Evolutionary conservation across 2,797 vertebrate species (phyloP), one percentile per base, ranked within the genome.

Genomic region (Ibycter americanus): DNA sequence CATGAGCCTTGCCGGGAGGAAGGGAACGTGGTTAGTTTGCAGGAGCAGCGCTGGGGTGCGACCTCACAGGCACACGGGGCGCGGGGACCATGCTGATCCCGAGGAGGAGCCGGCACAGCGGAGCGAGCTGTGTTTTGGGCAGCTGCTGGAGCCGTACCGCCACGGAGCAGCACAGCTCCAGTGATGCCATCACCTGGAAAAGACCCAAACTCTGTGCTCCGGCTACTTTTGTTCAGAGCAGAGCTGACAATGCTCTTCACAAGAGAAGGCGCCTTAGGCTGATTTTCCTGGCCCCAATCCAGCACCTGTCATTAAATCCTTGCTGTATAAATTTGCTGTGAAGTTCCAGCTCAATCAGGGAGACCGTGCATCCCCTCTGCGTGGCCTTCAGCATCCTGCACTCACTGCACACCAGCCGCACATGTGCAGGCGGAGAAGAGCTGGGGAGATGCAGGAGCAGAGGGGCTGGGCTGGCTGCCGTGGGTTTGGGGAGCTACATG

Each of bases 121-220:
- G 6, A 32, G 16, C 23, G 19, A 77, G 13, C 6, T 3, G 8
- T 11, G 31, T 16, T 34, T 63, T 26, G 44, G 68, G 76, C 46
- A 88, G 44, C 34, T 47, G 59, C 34, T 42, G 1, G 6, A 89
- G 19, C 36, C 11, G 0, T 8, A 1, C 5, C 10, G 1, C 11
- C 44, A 27, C 0, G 1, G 31, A 90, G 47, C 72, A 80, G 52
- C 61, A 22, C 32, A 46, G 61, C 70, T 67, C 47, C 73, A n/a
- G 73, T 0, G 0, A 46, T 15, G 71, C 66, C 87, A 81, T 11
- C 65, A 13, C 27, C 58, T 52, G 51, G 72, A 54, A 29, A 78
- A 38, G 42, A 34, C n/a, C 32, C 66, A 68, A 25, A 22, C 17
- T 42, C 61, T 6, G 10, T 3, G 8, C 61, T 4, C 40, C 0